Evolutionary conservation across 2,797 vertebrate species (phyloP), one percentile per base, ranked within the genome.

Genomic region (Gila robusta): DNA sequence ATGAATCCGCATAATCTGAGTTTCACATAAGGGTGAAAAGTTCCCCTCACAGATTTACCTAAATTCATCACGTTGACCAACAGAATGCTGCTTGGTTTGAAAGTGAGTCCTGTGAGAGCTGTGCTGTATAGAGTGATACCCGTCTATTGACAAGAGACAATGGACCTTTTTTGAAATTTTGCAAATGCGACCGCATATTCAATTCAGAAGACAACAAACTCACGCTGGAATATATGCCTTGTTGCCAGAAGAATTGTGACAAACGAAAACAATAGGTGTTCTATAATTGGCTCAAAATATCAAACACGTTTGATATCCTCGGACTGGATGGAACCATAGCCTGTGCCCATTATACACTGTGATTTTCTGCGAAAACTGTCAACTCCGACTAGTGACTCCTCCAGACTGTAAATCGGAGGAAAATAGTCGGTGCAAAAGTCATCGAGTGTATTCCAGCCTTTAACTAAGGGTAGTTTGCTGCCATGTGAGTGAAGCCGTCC

Each of bases 401-500:
- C 26, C 44, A 71, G 70, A 44, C 39, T 74, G 6, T 54, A 56
- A 78, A 59, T n/a, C 4, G 3, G 44, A 47, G 12, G 47, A 1
- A 21, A 56, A 23, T 37, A 56, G 14, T 37, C 49, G 7, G 35
- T 59, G 35, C 52, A 23, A 47, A 66, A 49, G n/a, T 67, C 59
- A 41, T 79, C 5, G 17, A 67, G 78, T 19, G 37, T 47, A 32
- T 32, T 59, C n/a, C 16, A 79, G 39, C 56, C 39, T 81, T 77
- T 78, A 64, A 77, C 78, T 70, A 73, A 83, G 26, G 39, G 56
- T 80, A 84, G 28, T 41, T 17, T 81, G 35, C 47, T 86, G 84
- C 73, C 71, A 77, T 77, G 69, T 88, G 74, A 56, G 44, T 78
- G 54, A 77, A 37, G 26, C 62, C 41, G 39, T 86, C 79, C 82